phyloP scores from a whole-genome alignment of 2,888 invertebrate species.

The Troglohyphantes excavatus region DNA sequence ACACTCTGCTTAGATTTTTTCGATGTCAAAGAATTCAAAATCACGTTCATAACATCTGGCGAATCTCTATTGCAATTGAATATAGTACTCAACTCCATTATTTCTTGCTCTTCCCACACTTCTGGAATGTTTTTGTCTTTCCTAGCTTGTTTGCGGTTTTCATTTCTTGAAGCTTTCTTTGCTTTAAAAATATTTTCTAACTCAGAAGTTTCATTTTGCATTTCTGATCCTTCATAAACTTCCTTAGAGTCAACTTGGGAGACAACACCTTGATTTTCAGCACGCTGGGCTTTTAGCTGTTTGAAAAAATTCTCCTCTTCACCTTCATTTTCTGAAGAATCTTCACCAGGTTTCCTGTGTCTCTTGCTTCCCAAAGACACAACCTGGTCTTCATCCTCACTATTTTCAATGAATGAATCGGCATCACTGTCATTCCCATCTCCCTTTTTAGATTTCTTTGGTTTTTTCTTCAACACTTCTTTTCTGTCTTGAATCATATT shows the following conservation, averaged over 20 bases:
- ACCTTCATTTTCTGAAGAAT: conserved; percentile 49
- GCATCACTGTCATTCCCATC: background rate
- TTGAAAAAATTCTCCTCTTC: conserved; percentile 52
- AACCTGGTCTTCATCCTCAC: conserved; percentile 4
- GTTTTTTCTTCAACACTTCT: conserved; percentile 63
- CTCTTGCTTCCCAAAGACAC: background rate
- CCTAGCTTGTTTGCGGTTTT: background rate
- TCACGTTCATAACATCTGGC: conserved; percentile 87
- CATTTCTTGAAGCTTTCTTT: background rate
- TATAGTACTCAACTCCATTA: conserved; percentile 90
- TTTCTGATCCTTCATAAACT: background rate
- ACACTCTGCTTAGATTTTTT: conserved; percentile 35
- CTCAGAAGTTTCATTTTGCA: background rate
- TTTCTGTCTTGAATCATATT: conserved; percentile 63
- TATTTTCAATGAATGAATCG: conserved; percentile 1
- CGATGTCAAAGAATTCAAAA: conserved; percentile 58
- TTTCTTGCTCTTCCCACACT: conserved; percentile 92
- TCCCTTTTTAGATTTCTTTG: conserved; percentile 2
- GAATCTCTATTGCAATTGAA: conserved; percentile 90
- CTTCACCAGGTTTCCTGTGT: background rate
- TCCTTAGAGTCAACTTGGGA: background rate
- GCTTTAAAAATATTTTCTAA: conserved; percentile 1
- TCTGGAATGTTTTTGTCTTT: background rate
- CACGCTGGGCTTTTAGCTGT: conserved; percentile 37
- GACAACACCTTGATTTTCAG: background rate